phyloP scores from a whole-genome alignment of 2,888 invertebrate genomes.

The Herminia tarsipennalis region DNA sequence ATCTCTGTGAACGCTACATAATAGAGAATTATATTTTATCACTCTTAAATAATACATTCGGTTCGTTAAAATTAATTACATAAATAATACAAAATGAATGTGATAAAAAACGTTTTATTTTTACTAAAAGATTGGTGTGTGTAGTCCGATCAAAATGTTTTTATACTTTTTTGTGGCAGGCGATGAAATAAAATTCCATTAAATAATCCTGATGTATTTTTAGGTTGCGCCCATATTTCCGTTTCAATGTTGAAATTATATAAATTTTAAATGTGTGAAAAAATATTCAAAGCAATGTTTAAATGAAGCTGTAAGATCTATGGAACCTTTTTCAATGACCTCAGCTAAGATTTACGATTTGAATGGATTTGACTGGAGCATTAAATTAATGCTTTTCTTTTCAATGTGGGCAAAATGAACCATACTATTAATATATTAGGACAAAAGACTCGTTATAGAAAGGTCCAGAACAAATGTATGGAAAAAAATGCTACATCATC shows the following conservation, averaged over 20 bases:
- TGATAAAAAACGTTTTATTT: too few species aligned
- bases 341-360: slow-evolving; percentile 1
- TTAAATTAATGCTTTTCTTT: slow-evolving; percentile 1
- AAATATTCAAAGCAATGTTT: slow-evolving; percentile 1
- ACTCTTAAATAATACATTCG: too few species aligned
- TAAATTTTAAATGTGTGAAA: background rate
- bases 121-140: too few species aligned
- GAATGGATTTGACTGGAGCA: slow-evolving; percentile 7
- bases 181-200: background rate
- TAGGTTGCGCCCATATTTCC: background rate
- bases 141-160: background rate
- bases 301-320: background rate
- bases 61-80: too few species aligned
- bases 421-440: background rate
- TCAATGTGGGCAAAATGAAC: background rate
- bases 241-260: slow-evolving; percentile 2
- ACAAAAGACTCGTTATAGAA: background rate
- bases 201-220: slow-evolving; percentile 1
- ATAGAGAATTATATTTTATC: too few species aligned
- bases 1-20: too few species aligned
- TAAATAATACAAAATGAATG: too few species aligned
- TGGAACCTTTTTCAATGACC: background rate
- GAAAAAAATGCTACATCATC: too few species aligned
- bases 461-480: too few species aligned
- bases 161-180: background rate